These are phyloP conservation scores for Resseliella maxima DNA, from an alignment of 2,888 invertebrate genomes.

Conservation along the genomic window DNA sequence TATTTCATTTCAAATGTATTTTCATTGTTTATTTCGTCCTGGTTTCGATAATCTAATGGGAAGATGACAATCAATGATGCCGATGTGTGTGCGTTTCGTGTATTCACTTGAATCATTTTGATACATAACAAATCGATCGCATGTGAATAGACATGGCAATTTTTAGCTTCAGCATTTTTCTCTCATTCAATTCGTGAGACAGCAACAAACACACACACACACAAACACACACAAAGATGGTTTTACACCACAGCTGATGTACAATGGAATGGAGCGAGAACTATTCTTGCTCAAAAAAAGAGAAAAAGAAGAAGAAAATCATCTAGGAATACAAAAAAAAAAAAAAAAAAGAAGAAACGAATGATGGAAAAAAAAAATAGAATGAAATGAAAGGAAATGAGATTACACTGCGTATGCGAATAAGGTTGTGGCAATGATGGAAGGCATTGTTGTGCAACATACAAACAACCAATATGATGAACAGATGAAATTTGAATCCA, in stretches of 20 bases:
- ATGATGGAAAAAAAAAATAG: neutral
- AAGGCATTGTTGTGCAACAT: neutral
- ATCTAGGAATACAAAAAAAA: too few relatives aligned
- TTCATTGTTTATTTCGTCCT: slow-evolving; percentile 53
- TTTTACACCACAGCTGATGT: too few relatives aligned
- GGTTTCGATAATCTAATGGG: slow-evolving; percentile 45
- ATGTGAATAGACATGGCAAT: neutral
- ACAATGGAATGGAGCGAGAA: neutral
- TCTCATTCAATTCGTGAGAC: too few relatives aligned
- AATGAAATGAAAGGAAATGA: neutral
- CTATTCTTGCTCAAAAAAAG: too few relatives aligned
- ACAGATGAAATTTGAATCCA: slow-evolving; percentile 53
- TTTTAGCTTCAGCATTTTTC: neutral
- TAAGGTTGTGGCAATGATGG: neutral
- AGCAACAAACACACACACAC: neutral
- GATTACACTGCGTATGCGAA: slow-evolving; percentile 2
- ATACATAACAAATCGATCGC: neutral
- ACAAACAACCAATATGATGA: neutral
- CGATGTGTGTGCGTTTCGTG: neutral
- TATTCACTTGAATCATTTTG: neutral
- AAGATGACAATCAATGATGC: slow-evolving; percentile 39
- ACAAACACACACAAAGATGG: neutral
- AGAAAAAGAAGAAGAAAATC: too few relatives aligned
- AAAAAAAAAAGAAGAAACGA: neutral
- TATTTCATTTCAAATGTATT: slow-evolving; percentile 21